phyloP scores from a whole-genome alignment of 2,888 invertebrate species.

The Ormyrus labotus region DNA sequence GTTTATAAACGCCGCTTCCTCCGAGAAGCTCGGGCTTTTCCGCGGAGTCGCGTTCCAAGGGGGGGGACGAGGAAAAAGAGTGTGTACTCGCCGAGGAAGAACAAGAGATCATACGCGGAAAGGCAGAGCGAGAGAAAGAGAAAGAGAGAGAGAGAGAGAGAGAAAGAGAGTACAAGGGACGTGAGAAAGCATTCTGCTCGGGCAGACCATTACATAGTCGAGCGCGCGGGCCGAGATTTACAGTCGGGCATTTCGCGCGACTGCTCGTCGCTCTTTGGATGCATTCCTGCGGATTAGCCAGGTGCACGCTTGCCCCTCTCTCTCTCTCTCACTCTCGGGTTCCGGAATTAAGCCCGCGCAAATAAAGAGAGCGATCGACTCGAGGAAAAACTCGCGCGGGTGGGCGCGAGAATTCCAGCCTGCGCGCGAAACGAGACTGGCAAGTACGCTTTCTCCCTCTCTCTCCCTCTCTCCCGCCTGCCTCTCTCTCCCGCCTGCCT shows the following conservation, averaged over 20 bases:
- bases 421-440: conserved; percentile 63
- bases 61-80: neutral
- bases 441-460: conserved; percentile 53
- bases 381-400: conserved; percentile 45
- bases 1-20: too few relatives aligned
- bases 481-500: conserved; percentile 30
- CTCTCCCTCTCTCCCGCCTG: conserved; percentile 31
- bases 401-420: conserved; percentile 33
- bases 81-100: neutral
- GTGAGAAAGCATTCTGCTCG: conserved; percentile 26
- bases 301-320: conserved; percentile 17
- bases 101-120: neutral
- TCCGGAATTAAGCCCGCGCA: conserved; percentile 52
- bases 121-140: neutral
- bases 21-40: too few relatives aligned
- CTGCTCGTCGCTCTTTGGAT: neutral
- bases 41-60: neutral
- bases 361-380: conserved; percentile 56
- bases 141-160: neutral
- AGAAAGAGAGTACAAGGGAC: conserved; percentile 2
- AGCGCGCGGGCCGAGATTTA: conserved; percentile 41
- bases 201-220: conserved; percentile 40
- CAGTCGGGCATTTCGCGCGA: conserved; percentile 28
- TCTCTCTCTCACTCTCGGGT: too few relatives aligned
- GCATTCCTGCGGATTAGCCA: conserved; percentile 49